phyloP scores from a whole-genome alignment of 1,140 invertebrate species.

The Drosophila sproati region DNA sequence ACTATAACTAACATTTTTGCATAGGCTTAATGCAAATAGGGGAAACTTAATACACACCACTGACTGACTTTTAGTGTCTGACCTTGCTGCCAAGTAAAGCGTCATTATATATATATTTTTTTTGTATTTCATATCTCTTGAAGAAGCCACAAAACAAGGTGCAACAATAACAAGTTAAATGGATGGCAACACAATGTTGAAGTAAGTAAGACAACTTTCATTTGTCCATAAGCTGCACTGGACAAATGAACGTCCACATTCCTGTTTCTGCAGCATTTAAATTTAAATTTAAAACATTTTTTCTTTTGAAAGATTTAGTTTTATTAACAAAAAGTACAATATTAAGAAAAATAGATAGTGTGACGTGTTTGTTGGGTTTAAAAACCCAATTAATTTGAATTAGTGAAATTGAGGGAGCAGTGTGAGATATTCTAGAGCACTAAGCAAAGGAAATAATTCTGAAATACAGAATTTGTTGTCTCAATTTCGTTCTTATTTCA shows the following conservation, averaged over 20 bases:
- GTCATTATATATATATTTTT: too few species aligned
- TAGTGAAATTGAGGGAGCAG: too few species aligned
- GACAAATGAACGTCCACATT: neutral
- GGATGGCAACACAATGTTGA: slow-evolving; percentile 43
- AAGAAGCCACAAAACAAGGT: slow-evolving; percentile 49
- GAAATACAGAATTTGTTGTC: too few species aligned
- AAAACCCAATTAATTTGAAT: too few species aligned
- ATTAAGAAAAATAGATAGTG: too few species aligned
- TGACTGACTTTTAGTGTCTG: slow-evolving; percentile 60
- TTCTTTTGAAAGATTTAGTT: too few species aligned
- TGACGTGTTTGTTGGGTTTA: too few species aligned
- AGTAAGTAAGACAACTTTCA: slow-evolving; percentile 52
- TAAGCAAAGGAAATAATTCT: too few species aligned
- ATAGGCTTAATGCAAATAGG: slow-evolving; percentile 5
- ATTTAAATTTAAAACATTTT: too few species aligned
- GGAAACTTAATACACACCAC: slow-evolving; percentile 64
- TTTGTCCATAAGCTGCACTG: neutral
- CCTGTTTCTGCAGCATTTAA: neutral
- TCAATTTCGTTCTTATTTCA: too few species aligned
- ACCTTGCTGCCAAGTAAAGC: slow-evolving; percentile 66
- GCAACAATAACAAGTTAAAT: slow-evolving; percentile 7
- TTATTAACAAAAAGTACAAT: too few species aligned
- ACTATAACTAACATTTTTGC: slow-evolving; percentile 31
- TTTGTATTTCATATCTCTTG: slow-evolving; percentile 32
- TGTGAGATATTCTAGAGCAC: too few species aligned